Percentiles rank a stretch among this genome's conserved stretches.
phyloP scores from a whole-genome alignment of 2,888 invertebrate genomes.

The Calephelis perditalis region DNA sequence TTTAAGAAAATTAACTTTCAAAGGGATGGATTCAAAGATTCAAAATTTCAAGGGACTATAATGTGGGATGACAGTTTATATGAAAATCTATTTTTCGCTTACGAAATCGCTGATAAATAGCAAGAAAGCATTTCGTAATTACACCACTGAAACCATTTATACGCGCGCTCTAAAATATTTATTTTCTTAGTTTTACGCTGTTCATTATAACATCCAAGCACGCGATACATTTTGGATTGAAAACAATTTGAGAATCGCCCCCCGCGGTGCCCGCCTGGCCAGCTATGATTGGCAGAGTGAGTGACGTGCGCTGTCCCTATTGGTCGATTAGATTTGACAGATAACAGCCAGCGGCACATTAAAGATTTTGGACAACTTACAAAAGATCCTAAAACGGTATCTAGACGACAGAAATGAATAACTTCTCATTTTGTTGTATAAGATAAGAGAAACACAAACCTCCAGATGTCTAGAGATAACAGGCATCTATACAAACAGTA shows the following conservation, averaged over 20 bases:
- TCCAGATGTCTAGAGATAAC: constrained; percentile 44
- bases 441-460: constrained; percentile 56
- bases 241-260: constrained; percentile 62
- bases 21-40: too few relatives aligned
- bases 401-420: constrained; percentile 19
- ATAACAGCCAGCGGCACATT: constrained; percentile 67
- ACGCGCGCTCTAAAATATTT: not conserved
- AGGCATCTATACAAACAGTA: too few relatives aligned
- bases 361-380: constrained; percentile 66
- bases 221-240: constrained; percentile 49
- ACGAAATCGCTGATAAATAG: too few relatives aligned
- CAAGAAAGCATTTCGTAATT: too few relatives aligned
- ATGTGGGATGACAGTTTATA: too few relatives aligned
- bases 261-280: constrained; percentile 63
- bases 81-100: too few relatives aligned
- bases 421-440: constrained; percentile 43
- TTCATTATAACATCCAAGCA: constrained; percentile 59
- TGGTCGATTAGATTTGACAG: constrained; percentile 75
- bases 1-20: too few relatives aligned
- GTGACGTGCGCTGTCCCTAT: constrained; percentile 75
- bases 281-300: constrained; percentile 70
- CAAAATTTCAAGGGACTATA: too few relatives aligned
- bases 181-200: constrained; percentile 18
- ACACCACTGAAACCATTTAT: not conserved
- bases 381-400: constrained; percentile 64